These are phyloP conservation scores for Cheilosia scutellata DNA, from an alignment of 2,888 invertebrate genomes.

Conservation along the genomic window DNA sequence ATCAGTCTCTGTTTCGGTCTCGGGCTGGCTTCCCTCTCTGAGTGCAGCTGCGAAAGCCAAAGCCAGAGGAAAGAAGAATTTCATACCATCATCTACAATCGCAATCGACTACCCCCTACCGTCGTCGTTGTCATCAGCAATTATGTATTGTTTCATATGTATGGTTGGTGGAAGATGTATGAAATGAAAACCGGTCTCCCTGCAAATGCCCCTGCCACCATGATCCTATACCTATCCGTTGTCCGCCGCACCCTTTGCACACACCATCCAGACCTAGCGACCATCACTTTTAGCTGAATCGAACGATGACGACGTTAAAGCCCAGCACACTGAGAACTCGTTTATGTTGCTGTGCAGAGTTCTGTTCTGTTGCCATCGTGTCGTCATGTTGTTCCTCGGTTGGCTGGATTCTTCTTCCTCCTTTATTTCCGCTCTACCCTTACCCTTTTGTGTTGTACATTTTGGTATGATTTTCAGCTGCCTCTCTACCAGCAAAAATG, in stretches of 20 bases:
- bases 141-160: slow-evolving; percentile 57
- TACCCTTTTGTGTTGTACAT: slow-evolving; percentile 52
- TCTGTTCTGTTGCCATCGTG: slow-evolving; percentile 62
- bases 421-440: slow-evolving; percentile 71
- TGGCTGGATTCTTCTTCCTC: slow-evolving; percentile 74
- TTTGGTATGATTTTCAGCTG: slow-evolving; percentile 64
- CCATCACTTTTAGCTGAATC: slow-evolving; percentile 65
- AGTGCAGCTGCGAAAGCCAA: slow-evolving; percentile 64
- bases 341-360: slow-evolving; percentile 74
- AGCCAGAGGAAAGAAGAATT: slow-evolving; percentile 49
- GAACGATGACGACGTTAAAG: slow-evolving; percentile 50
- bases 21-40: slow-evolving; percentile 14
- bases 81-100: slow-evolving; percentile 32
- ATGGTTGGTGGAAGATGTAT: slow-evolving; percentile 63
- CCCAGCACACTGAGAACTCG: slow-evolving; percentile 67
- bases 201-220: slow-evolving; percentile 63
- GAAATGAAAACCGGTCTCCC: slow-evolving; percentile 72
- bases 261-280: slow-evolving; percentile 32
- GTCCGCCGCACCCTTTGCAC: slow-evolving; percentile 55
- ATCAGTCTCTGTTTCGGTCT: slow-evolving; percentile 16
- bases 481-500: slow-evolving; percentile 21
- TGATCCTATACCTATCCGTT: slow-evolving; percentile 29
- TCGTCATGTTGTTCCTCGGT: slow-evolving; percentile 74
- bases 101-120: slow-evolving; percentile 36
- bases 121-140: slow-evolving; percentile 64